Conservation (phyloP, 2,797 vertebrate species). For the Melanogrammus aeglefinus region DNA sequence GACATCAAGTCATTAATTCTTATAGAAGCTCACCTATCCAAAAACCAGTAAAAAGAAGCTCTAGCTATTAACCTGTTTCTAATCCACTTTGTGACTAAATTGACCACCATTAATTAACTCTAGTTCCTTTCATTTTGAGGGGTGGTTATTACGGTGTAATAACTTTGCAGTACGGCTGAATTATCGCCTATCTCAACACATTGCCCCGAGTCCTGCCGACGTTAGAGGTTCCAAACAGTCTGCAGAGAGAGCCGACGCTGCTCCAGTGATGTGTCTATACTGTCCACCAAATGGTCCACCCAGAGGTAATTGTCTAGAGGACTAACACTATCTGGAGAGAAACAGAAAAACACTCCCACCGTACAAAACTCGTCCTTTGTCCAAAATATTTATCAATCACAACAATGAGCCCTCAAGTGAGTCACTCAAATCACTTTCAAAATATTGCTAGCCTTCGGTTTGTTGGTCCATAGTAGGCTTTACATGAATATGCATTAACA, state of each 20-base stretch:
- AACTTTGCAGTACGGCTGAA: neutral
- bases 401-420: neutral
- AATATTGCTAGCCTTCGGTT: too few relatives aligned
- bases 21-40: neutral
- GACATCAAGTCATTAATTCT: neutral
- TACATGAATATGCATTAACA: too few relatives aligned
- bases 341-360: neutral
- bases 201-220: neutral
- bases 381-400: neutral
- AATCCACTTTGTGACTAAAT: conserved; percentile 1
- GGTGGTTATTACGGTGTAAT: neutral
- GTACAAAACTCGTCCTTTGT: neutral
- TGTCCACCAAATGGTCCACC: neutral
- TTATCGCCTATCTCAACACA: neutral
- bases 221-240: neutral
- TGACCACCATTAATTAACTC: neutral
- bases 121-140: neutral
- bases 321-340: neutral
- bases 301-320: neutral
- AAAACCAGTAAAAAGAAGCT: neutral
- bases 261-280: neutral
- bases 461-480: too few relatives aligned
- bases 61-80: neutral
- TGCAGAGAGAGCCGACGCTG: neutral
- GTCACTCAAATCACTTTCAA: neutral